Evolutionary conservation across 2,888 invertebrate genomes (phyloP).

Genomic region (Drosophila sordidula): DNA sequence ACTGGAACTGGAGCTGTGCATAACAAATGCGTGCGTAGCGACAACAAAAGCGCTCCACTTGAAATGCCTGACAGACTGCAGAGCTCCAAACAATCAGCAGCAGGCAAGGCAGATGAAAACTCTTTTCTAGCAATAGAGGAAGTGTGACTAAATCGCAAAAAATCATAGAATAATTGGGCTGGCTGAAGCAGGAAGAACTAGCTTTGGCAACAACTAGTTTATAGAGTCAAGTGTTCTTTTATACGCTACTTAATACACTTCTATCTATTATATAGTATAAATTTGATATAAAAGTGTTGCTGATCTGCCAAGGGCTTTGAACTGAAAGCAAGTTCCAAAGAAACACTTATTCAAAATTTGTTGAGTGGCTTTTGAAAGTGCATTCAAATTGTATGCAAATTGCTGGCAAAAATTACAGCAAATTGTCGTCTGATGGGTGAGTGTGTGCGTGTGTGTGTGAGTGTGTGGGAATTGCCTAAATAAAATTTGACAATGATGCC

Average conservation of each 20-base stretch:
- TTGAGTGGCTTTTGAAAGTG: constrained; percentile 15
- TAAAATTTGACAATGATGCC: constrained; percentile 13
- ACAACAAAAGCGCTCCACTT: constrained; percentile 18
- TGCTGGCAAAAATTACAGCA: constrained; percentile 35
- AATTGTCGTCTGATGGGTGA: constrained; percentile 20
- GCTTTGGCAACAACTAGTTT: neutral
- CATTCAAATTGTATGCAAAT: constrained; percentile 50
- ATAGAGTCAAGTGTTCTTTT: neutral
- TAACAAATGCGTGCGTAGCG: constrained; percentile 23
- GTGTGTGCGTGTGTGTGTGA: constrained; percentile 2
- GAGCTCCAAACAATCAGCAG: constrained; percentile 6
- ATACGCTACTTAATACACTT: neutral
- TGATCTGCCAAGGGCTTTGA: neutral
- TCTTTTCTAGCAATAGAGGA: constrained; percentile 9
- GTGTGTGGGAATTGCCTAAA: constrained; percentile 4
- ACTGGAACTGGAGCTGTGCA: constrained; percentile 25
- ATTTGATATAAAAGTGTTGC: neutral
- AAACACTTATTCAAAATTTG: constrained; percentile 3
- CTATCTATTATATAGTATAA: too few species aligned
- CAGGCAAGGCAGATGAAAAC: neutral
- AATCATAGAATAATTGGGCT: constrained; percentile 23
- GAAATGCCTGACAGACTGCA: constrained; percentile 23
- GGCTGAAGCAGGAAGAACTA: constrained; percentile 16
- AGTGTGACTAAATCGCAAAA: constrained; percentile 32
- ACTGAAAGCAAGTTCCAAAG: neutral